These are phyloP conservation scores for Serripes groenlandicus DNA, from an alignment of 2,888 invertebrate species.

Conservation along the genomic window DNA sequence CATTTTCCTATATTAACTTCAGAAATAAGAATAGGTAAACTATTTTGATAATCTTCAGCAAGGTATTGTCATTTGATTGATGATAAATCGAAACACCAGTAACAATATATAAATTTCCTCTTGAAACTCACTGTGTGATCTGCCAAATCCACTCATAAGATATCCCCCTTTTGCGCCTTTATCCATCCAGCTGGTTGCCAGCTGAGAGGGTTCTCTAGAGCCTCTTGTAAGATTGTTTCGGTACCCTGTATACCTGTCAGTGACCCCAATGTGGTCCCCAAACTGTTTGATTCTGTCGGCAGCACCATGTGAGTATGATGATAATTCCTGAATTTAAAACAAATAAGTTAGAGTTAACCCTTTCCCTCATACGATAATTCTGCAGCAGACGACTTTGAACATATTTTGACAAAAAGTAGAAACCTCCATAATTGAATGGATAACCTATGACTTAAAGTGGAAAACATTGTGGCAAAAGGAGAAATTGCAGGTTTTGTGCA, in stretches of 20 bases:
- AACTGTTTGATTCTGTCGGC: slow-evolving; percentile 84
- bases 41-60: no score
- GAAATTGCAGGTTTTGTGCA: not conserved
- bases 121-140: slow-evolving; percentile 62
- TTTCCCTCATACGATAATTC: not conserved
- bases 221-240: slow-evolving; percentile 83
- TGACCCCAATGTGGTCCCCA: slow-evolving; percentile 85
- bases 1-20: no score
- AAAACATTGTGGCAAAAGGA: not conserved
- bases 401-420: not conserved
- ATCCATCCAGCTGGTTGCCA: slow-evolving; percentile 79
- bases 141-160: slow-evolving; percentile 49
- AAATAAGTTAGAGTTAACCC: not conserved
- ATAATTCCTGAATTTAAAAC: slow-evolving; percentile 74
- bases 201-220: slow-evolving; percentile 75
- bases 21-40: no score
- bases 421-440: no score
- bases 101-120: no score
- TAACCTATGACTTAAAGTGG: no score
- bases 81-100: no score
- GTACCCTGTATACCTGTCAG: slow-evolving; percentile 86
- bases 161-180: slow-evolving; percentile 63
- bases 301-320: slow-evolving; percentile 78
- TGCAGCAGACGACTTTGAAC: not conserved
- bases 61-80: no score